Evolutionary conservation across 1,140 invertebrate genomes (phyloP).

Genomic region (Propsilocerus akamusi): DNA sequence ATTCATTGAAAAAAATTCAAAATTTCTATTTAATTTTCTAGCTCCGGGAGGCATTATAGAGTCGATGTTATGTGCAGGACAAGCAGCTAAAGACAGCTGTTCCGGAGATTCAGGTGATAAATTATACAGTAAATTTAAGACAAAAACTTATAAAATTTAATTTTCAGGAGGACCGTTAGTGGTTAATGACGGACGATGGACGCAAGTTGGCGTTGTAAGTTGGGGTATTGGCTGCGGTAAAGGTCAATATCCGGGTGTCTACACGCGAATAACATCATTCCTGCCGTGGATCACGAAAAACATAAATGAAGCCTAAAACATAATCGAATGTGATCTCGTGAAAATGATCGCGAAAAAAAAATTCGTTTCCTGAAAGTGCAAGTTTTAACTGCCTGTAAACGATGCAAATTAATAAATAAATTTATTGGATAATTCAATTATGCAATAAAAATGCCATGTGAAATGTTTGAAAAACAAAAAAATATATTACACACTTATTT

Average conservation of each 20-base stretch:
- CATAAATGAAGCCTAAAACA: constrained; percentile 25
- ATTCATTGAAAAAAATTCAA: background rate
- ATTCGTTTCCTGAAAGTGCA: too few relatives aligned
- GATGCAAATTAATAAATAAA: too few relatives aligned
- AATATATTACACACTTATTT: too few relatives aligned
- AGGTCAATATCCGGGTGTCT: constrained; percentile 68
- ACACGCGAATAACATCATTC: constrained; percentile 48
- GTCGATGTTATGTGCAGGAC: constrained; percentile 71
- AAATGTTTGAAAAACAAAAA: too few relatives aligned
- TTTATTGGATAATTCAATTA: too few relatives aligned
- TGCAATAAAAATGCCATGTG: too few relatives aligned
- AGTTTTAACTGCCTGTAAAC: too few relatives aligned
- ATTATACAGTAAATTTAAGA: background rate
- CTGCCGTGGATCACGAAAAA: constrained; percentile 62
- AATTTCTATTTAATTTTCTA: background rate
- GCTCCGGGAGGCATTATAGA: constrained; percentile 76
- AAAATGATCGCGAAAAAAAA: too few relatives aligned
- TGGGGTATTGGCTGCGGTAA: constrained; percentile 90
- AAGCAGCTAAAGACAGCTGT: constrained; percentile 32
- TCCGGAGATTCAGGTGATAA: background rate
- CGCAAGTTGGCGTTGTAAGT: constrained; percentile 74
- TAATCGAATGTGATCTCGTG: too few relatives aligned
- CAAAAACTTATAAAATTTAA: background rate
- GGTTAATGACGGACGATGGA: constrained; percentile 59
- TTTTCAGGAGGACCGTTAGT: constrained; percentile 78